phyloP scores from a whole-genome alignment of 2,113 vertebrate genomes.

The Rhizomys pruinosus region DNA sequence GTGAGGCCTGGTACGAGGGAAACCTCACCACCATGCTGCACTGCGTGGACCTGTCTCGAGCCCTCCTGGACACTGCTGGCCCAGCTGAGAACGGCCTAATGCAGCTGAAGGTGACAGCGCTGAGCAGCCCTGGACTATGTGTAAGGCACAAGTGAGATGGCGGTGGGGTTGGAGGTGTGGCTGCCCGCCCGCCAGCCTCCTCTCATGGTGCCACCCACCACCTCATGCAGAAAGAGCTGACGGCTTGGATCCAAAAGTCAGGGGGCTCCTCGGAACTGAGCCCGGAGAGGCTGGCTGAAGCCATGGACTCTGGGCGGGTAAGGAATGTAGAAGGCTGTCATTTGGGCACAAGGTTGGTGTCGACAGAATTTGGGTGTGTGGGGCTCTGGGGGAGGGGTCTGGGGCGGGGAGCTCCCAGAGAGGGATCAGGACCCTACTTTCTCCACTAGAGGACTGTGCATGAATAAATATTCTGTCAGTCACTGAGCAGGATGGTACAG shows the following conservation, averaged over 20 bases:
- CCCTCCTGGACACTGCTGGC: slow-evolving; percentile 84
- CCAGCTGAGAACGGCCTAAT: slow-evolving; percentile 85
- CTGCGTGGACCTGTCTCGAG: slow-evolving; percentile 90
- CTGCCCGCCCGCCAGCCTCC: not conserved
- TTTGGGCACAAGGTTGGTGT: no score
- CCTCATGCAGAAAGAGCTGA: slow-evolving; percentile 87
- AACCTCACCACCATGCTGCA: slow-evolving; percentile 87
- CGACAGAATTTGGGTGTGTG: not conserved
- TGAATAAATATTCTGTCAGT: not conserved
- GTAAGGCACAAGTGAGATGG: slow-evolving; percentile 82
- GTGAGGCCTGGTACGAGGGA: slow-evolving; percentile 73
- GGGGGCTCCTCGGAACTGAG: slow-evolving; percentile 79
- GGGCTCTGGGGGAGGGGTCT: no score
- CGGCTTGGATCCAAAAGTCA: slow-evolving; percentile 78
- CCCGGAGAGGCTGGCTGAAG: slow-evolving; percentile 86
- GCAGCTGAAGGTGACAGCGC: slow-evolving; percentile 93
- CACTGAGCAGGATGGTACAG: not conserved
- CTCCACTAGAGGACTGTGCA: not conserved
- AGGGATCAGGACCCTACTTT: not conserved
- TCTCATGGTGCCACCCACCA: not conserved
- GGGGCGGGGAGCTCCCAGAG: not conserved
- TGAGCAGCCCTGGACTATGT: slow-evolving; percentile 91
- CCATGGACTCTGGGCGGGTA: slow-evolving; percentile 89
- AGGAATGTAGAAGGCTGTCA: not conserved
- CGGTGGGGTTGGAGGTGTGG: not conserved